Base-by-base conservation (phyloP, 2,797 vertebrate genomes). In the Neosilurus mollespiculum region DNA sequence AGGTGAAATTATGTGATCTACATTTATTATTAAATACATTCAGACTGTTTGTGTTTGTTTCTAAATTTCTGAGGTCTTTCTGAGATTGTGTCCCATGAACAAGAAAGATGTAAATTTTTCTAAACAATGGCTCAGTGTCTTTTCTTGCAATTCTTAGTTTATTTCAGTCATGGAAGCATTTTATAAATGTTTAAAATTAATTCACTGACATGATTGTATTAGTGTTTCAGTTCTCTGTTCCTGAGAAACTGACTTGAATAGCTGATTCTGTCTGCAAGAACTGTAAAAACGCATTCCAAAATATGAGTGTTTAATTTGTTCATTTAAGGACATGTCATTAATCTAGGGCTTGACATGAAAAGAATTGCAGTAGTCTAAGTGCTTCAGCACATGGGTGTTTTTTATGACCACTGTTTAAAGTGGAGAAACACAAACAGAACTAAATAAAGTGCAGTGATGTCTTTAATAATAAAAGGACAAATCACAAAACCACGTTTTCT, bases 21-120 rank as follows among this genome's bases (percentile, higher is more conserved):
- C 64, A 73, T 73, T 64, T 62, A 30, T 43, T 64, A 81, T 81
- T 81, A 81, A 81, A 73, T 24, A 34, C 18, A 1, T 51, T 65
- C 49, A 8, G 70, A 81, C 56, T 72, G 58, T 81, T 81, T 22
- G 56, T 62, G 34, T 26, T 4, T n/a, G 64, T 26, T 76, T 76
- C 20, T n/a, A 59, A 37, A 59, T 59, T 43, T 59, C 11, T 76
- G 2, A 10, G n/a, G 1, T 26, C 24, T 73, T 73, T 6, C 16
- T 22, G 4, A 58, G 15, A 1, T 54, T 7, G 5, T 70, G 67
- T 22, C 10, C 10, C 22, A 22, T 51, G 69, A 24, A 24, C 2
- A 4, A 70, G 37, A 11, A 4, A 70, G 37, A 11, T 6, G 20
- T 49, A n/a, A 69, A 49, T 16, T 71, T 71, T 51, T 71, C 22